Percentiles rank a stretch among this genome's conserved stretches.
Evolutionary conservation across 2,888 invertebrate species (phyloP).

Genomic region (Lissocephala sabroskyi): DNA sequence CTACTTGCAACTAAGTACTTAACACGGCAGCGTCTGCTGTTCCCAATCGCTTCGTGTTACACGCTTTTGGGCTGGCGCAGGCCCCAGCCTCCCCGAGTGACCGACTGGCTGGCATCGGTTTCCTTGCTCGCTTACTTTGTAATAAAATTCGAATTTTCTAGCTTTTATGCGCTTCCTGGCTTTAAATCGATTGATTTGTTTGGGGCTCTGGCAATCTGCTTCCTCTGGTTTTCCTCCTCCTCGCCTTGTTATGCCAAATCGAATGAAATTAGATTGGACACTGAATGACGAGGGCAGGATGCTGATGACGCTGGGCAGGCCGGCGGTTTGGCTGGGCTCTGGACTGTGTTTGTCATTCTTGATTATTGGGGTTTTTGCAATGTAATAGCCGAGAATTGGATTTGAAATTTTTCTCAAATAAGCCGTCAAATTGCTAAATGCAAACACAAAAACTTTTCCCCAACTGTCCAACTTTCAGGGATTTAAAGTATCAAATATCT

Average conservation of each 20-base stretch:
- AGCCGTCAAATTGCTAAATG: not conserved
- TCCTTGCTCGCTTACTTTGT: slow-evolving; percentile 33
- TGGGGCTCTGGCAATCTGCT: slow-evolving; percentile 43
- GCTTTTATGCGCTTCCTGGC: not conserved
- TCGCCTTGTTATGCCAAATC: slow-evolving; percentile 54
- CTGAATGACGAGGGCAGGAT: no score
- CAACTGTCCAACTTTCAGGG: no score
- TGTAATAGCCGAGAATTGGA: no score
- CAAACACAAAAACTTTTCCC: no score
- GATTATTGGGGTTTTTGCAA: slow-evolving; percentile 14
- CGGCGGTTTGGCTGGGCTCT: slow-evolving; percentile 17
- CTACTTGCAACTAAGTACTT: not conserved
- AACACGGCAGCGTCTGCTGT: not conserved
- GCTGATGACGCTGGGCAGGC: no score
- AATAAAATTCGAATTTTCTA: slow-evolving; percentile 42
- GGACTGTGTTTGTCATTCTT: slow-evolving; percentile 15
- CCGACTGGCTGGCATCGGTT: slow-evolving; percentile 13
- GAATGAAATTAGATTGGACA: slow-evolving; percentile 52
- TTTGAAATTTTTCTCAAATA: no score
- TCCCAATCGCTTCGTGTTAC: not conserved
- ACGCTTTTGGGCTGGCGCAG: not conserved
- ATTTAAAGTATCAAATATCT: no score
- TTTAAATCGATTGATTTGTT: slow-evolving; percentile 46
- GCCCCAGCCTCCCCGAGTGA: not conserved
- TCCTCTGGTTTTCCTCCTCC: slow-evolving; percentile 31